Evolutionary conservation across 2,797 vertebrate species (phyloP).

Genomic region (Cuculus canorus): DNA sequence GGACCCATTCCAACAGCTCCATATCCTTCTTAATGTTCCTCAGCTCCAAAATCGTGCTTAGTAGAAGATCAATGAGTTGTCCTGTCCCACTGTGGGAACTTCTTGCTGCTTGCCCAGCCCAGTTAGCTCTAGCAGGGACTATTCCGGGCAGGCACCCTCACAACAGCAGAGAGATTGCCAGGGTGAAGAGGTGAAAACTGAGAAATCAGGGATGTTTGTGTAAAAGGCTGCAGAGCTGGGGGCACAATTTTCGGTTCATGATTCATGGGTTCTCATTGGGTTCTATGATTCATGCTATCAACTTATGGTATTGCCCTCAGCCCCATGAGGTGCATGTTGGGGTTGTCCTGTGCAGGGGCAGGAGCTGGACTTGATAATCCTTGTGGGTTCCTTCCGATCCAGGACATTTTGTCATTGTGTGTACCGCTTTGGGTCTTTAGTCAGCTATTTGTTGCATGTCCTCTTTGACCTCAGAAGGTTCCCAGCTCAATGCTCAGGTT

Average conservation of each 20-base stretch:
- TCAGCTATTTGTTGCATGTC: neutral
- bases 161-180: accelerated
- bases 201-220: too few species aligned
- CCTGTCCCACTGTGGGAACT: neutral
- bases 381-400: too few species aligned
- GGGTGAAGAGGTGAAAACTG: neutral
- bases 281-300: too few species aligned
- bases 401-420: too few species aligned
- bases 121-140: neutral
- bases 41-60: neutral
- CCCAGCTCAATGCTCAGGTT: neutral
- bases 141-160: neutral
- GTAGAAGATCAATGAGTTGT: neutral
- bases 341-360: too few species aligned
- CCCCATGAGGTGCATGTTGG: too few species aligned
- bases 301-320: too few species aligned
- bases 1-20: too few species aligned
- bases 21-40: too few species aligned
- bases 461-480: neutral
- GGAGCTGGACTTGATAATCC: too few species aligned
- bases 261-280: too few species aligned
- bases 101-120: neutral
- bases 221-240: neutral
- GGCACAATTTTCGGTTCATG: neutral
- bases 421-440: neutral